Conservation (phyloP, 2,113 vertebrate genomes). For the Etia nguti region DNA sequence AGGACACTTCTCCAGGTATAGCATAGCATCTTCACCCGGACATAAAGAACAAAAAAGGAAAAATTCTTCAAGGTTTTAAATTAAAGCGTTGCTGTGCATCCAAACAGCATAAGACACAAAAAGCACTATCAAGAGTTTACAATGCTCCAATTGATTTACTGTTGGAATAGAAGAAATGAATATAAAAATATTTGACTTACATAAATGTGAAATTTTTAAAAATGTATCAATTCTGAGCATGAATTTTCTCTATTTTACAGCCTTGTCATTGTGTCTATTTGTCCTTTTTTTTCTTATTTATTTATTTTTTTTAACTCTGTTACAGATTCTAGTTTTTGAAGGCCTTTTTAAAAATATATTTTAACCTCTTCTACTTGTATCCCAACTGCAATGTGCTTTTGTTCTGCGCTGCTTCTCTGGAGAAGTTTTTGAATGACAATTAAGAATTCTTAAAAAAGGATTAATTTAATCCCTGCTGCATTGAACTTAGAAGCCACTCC, state of each 20-base stretch:
- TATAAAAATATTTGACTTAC: no score
- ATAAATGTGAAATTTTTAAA: not conserved
- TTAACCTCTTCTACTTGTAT: not conserved
- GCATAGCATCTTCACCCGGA: not conserved
- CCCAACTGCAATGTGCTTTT: not conserved
- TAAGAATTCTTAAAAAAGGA: not conserved
- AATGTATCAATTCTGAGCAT: not conserved
- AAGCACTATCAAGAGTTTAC: fast-evolving
- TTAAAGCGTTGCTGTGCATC: not conserved
- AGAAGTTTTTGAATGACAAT: not conserved
- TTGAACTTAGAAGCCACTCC: not conserved
- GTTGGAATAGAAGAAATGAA: no score
- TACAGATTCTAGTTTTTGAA: not conserved
- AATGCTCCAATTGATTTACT: not conserved
- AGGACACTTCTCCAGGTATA: no score
- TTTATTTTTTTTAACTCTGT: not conserved
- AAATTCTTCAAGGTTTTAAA: not conserved
- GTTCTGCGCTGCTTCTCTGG: not conserved
- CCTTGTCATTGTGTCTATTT: not conserved
- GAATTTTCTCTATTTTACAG: not conserved
- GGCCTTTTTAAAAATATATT: not conserved
- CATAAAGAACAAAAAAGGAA: not conserved
- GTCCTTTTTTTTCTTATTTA: not conserved
- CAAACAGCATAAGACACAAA: not conserved
- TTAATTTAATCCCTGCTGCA: not conserved